phyloP scores from a whole-genome alignment of 2,797 vertebrate species.

The Anguilla anguilla region DNA sequence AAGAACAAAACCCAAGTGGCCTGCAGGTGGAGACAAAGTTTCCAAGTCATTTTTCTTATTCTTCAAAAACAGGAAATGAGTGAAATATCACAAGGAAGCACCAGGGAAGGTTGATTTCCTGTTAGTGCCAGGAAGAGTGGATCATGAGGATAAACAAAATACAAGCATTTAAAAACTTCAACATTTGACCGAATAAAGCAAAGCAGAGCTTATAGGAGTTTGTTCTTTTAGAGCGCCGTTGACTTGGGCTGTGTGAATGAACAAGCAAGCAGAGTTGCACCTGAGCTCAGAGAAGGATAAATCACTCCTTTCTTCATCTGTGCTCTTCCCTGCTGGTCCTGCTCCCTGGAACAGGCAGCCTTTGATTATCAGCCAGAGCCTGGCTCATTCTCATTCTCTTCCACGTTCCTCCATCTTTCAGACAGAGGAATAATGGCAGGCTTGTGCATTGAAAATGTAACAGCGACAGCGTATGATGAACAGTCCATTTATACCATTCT shows the following conservation, averaged over 20 bases:
- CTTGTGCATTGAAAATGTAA: constrained; percentile 43
- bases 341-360: constrained; percentile 56
- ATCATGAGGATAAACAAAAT: background rate
- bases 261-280: constrained; percentile 59
- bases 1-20: background rate
- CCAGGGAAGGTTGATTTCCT: constrained; percentile 2
- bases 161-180: background rate
- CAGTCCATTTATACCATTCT: background rate
- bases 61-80: constrained; percentile 19
- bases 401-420: constrained; percentile 46
- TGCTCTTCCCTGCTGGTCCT: constrained; percentile 21
- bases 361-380: constrained; percentile 59
- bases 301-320: constrained; percentile 64
- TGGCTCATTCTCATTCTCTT: constrained; percentile 64
- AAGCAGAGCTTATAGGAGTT: background rate
- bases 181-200: background rate
- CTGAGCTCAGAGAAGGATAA: constrained; percentile 52
- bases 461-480: background rate
- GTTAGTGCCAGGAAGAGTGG: background rate
- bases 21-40: background rate
- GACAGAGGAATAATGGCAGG: constrained; percentile 53
- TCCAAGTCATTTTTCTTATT: constrained; percentile 1
- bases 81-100: constrained; percentile 2
- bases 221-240: background rate
- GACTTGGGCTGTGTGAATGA: background rate